Percentiles rank a stretch among this genome's conserved stretches.
phyloP scores from a whole-genome alignment of 2,113 vertebrate genomes.

The Turdus rufiventris region DNA sequence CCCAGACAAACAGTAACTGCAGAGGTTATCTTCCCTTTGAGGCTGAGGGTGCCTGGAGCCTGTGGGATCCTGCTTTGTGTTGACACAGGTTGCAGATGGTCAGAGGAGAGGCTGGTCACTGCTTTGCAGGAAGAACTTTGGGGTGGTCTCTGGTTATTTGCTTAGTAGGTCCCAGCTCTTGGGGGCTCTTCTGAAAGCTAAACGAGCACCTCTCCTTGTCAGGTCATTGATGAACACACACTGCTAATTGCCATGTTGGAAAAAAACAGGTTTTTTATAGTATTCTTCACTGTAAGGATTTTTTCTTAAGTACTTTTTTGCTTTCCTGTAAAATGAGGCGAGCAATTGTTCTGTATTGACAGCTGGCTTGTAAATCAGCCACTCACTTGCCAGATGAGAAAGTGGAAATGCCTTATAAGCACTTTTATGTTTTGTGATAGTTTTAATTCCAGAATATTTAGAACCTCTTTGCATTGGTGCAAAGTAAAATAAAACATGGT shows the following conservation, averaged over 20 bases:
- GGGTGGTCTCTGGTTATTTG: background rate
- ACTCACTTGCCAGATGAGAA: background rate
- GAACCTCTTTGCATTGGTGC: background rate
- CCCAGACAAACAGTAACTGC: background rate
- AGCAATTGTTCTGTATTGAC: constrained; percentile 7
- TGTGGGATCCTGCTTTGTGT: background rate
- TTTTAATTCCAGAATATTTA: constrained; percentile 5
- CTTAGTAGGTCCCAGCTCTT: background rate
- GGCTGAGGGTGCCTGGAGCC: background rate
- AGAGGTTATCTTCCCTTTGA: background rate
- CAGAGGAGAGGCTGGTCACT: background rate
- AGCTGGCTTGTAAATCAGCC: constrained; percentile 20
- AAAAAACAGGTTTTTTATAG: background rate
- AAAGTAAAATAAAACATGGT: background rate
- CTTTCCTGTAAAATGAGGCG: background rate
- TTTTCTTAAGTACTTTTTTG: background rate
- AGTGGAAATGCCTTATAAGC: background rate
- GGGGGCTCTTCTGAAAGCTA: background rate
- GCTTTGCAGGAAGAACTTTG: background rate
- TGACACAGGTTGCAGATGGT: background rate
- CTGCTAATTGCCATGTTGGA: background rate
- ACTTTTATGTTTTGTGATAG: background rate
- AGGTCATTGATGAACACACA: background rate
- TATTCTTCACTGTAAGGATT: background rate
- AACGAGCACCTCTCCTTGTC: background rate